phyloP scores from a whole-genome alignment of 2,797 vertebrate species.

The Serranus cabrilla region DNA sequence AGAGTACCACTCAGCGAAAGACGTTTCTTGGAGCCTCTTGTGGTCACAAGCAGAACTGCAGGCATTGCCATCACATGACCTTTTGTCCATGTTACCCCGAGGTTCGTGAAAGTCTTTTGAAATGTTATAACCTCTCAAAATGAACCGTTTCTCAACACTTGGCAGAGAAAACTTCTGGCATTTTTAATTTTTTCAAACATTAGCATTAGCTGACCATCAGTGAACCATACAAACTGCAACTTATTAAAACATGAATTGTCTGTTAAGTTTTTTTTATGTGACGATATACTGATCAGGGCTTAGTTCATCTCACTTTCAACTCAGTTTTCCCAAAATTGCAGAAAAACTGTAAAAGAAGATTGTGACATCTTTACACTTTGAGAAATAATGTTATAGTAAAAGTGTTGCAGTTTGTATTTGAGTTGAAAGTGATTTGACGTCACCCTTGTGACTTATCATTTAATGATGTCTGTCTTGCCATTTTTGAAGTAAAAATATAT shows the following conservation, averaged over 20 bases:
- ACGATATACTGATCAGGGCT: conserved; percentile 39
- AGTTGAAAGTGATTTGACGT: conserved; percentile 51
- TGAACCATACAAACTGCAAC: conserved; percentile 36
- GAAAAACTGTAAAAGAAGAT: not conserved
- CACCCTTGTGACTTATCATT: conserved; percentile 52
- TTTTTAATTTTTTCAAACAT: not conserved
- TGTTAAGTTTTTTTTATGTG: conserved; percentile 24
- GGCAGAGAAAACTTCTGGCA: not conserved
- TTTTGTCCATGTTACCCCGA: not conserved
- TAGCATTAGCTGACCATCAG: conserved; percentile 23
- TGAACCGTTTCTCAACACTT: conserved; percentile 10
- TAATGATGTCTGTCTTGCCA: conserved; percentile 67
- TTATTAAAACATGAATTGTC: conserved; percentile 22
- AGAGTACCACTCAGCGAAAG: not conserved
- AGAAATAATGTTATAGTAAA: not conserved
- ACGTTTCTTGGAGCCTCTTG: not conserved
- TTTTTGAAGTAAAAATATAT: conserved; percentile 73
- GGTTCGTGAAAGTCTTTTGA: conserved; percentile 8
- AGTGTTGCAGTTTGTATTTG: conserved; percentile 23
- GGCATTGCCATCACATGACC: not conserved
- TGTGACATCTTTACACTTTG: not conserved
- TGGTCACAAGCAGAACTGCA: conserved; percentile 1
- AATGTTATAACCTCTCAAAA: conserved; percentile 3
- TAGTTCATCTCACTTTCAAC: conserved; percentile 45
- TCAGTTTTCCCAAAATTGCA: conserved; percentile 26